Evolutionary conservation across 2,113 vertebrate genomes (phyloP).

Genomic region (Xerus inauris): DNA sequence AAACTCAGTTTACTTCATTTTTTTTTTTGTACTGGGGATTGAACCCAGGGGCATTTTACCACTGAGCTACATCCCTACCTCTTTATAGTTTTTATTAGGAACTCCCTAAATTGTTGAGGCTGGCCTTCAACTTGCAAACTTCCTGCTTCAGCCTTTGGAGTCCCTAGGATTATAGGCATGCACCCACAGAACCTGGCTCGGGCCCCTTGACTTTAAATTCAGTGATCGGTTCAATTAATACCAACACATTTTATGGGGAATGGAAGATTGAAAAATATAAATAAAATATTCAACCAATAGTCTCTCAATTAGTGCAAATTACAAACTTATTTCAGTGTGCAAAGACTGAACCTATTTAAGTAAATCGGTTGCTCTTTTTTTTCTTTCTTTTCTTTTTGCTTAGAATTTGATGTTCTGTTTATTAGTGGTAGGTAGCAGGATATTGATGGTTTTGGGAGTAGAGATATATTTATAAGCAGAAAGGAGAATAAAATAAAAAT

Average conservation of each 20-base stretch:
- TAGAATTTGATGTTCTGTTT: neutral
- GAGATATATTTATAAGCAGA: neutral
- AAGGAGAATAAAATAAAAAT: neutral
- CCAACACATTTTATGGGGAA: neutral
- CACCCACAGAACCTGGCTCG: neutral
- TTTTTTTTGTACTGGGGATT: too few species aligned
- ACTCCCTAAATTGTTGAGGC: too few species aligned
- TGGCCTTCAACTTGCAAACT: too few species aligned
- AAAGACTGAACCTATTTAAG: too few species aligned
- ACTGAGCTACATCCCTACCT: too few species aligned
- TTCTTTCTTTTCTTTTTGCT: neutral
- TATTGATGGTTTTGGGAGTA: neutral
- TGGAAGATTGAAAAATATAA: neutral
- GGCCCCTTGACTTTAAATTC: neutral
- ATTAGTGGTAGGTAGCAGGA: neutral
- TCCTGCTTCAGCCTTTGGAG: too few species aligned
- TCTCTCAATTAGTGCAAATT: too few species aligned
- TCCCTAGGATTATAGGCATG: too few species aligned
- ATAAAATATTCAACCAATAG: neutral
- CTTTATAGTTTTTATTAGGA: too few species aligned
- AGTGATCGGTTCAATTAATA: neutral
- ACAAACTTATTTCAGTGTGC: too few species aligned
- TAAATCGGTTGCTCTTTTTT: neutral
- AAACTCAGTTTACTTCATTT: neutral
- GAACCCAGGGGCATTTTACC: too few species aligned